phyloP scores from a whole-genome alignment of 2,888 invertebrate genomes.

The Suillia variegata region DNA sequence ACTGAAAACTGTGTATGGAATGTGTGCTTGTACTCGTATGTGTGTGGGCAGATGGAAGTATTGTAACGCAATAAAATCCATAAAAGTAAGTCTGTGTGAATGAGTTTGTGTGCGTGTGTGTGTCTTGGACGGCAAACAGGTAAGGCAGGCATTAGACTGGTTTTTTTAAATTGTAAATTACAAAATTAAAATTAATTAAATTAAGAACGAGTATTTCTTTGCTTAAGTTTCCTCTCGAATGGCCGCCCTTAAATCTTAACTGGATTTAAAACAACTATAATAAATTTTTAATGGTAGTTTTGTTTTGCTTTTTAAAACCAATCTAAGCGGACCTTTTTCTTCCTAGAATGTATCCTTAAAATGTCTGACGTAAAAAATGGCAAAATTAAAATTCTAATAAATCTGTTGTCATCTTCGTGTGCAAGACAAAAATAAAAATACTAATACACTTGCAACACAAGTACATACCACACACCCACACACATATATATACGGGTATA shows the following conservation, averaged over 20 bases:
- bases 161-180: too few relatives aligned
- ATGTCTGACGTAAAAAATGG: constrained; percentile 2
- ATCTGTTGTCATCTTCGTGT: constrained; percentile 8
- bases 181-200: too few relatives aligned
- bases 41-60: neutral
- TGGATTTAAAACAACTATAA: too few relatives aligned
- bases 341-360: too few relatives aligned
- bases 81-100: neutral
- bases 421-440: too few relatives aligned
- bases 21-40: too few relatives aligned
- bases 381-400: constrained; percentile 21
- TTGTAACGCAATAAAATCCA: neutral
- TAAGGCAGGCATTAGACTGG: constrained; percentile 1
- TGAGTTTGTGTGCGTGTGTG: neutral
- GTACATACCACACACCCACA: neutral
- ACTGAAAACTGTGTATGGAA: neutral
- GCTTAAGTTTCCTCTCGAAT: too few relatives aligned
- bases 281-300: too few relatives aligned
- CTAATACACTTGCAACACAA: neutral
- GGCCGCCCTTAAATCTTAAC: too few relatives aligned
- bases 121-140: constrained; percentile 2
- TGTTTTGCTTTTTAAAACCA: too few relatives aligned
- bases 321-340: too few relatives aligned
- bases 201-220: too few relatives aligned
- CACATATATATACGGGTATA: neutral